A percentile compares a stretch with the other conserved stretches of the same genome.
Evolutionary conservation across 2,797 vertebrate genomes (phyloP).

Genomic region (Florisuga fusca): DNA sequence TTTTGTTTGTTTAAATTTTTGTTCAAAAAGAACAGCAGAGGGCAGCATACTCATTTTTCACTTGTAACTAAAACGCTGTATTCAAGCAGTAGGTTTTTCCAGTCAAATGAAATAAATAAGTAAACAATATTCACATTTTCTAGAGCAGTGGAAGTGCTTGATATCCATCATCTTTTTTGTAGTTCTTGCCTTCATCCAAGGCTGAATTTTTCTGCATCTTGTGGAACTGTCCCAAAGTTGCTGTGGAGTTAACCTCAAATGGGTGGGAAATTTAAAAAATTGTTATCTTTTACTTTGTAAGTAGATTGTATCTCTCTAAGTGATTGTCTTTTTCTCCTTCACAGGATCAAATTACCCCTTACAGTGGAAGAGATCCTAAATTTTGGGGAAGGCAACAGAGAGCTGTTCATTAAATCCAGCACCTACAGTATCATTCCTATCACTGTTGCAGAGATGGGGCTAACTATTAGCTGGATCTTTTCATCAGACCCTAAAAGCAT

Average conservation of each 20-base stretch:
- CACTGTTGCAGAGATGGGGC: constrained; percentile 80
- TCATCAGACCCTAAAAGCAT: constrained; percentile 95
- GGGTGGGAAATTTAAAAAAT: neutral
- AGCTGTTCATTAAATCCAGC: constrained; percentile 92
- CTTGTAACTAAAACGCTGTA: neutral
- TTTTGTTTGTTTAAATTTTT: neutral
- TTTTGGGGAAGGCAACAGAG: constrained; percentile 88
- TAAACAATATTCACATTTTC: neutral
- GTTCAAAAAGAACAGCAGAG: neutral
- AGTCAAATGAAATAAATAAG: neutral
- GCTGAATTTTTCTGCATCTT: neutral
- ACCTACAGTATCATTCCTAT: constrained; percentile 91
- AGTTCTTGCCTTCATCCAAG: neutral
- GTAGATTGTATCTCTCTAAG: neutral
- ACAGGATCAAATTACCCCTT: constrained; percentile 85
- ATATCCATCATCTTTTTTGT: neutral
- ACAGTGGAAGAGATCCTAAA: constrained; percentile 85
- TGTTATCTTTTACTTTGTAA: neutral
- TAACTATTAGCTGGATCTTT: constrained; percentile 93
- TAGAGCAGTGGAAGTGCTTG: neutral
- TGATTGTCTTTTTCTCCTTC: neutral
- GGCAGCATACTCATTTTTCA: neutral
- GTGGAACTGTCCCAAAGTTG: neutral
- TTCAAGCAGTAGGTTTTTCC: neutral
- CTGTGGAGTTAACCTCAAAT: neutral